Conservation (phyloP, 2,113 vertebrate species). For the Numenius arquata region DNA sequence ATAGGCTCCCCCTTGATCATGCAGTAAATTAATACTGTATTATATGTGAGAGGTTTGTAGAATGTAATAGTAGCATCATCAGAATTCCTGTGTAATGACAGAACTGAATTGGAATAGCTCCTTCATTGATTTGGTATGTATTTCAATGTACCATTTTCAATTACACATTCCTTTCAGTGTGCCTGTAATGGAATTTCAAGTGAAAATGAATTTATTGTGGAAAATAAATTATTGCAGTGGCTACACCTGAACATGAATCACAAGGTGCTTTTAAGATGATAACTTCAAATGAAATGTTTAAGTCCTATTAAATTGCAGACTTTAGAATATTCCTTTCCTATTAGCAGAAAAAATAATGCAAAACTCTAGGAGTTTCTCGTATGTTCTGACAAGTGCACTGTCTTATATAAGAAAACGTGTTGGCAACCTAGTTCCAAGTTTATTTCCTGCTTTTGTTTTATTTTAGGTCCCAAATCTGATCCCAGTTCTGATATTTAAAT, state of each 20-base stretch:
- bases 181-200: background rate
- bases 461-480: slow-evolving; percentile 88
- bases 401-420: fast-evolving
- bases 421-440: background rate
- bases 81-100: background rate
- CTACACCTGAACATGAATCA: background rate
- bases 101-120: background rate
- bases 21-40: background rate
- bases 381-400: background rate
- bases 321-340: background rate
- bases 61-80: background rate
- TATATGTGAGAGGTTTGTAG: background rate
- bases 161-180: background rate
- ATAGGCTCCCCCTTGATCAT: background rate
- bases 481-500: slow-evolving; percentile 86
- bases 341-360: background rate
- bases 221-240: background rate
- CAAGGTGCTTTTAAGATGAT: background rate
- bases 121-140: background rate
- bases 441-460: slow-evolving; percentile 1
- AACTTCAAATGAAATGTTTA: background rate
- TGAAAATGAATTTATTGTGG: background rate
- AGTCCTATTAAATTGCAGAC: background rate
- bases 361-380: background rate
- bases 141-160: background rate